Evolutionary conservation across 2,797 vertebrate genomes (phyloP), one percentile per base, ranked within the genome.

Genomic region (Falco peregrinus): DNA sequence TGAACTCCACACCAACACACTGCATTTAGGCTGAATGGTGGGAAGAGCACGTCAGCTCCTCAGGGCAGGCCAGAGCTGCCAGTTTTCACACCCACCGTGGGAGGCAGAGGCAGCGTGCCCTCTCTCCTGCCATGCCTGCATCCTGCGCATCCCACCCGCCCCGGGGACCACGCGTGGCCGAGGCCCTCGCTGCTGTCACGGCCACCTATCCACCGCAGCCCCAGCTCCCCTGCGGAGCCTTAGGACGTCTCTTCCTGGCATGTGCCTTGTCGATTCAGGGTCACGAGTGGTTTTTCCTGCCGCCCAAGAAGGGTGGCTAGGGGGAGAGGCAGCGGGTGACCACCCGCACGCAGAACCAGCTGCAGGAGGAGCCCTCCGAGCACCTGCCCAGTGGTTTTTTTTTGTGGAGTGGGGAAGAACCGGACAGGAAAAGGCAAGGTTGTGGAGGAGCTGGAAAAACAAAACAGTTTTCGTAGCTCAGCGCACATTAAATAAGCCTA

Each of bases 401-500:
- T 25, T 9, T 25, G n/a, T 22, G 33, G 22, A 83, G n/a, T 4
- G 4, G 9, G 21, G n/a, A 77, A 48, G 20, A 26, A 74, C 13
- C 11, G 28, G 54, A 84, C 29, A 73, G 57, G 53, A 78, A 93
- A 93, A 94, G 33, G 54, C 69, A 85, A 16, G 48, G 54, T 8
- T 65, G 61, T 15, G 39, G 29, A 57, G 45, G 92, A 77, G 78
- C 3, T 51, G 84, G 59, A 61, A 74, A 92, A 93, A 70, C 64
- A 75, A 65, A 80, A 84, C 50, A 73, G 39, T 73, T 92, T 29
- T 29, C 63, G 47, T 61, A 92, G 69, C 73, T 84, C 8, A 28
- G n/a, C 82, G 50, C 65, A 65, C n/a, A 17, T 74, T 83, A 82
- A 96, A 81, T 75, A 94, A 83, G 61, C 13, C 81, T 87, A 61